Evolutionary conservation across 2,797 vertebrate species (phyloP).

Genomic region (Carduelis carduelis): DNA sequence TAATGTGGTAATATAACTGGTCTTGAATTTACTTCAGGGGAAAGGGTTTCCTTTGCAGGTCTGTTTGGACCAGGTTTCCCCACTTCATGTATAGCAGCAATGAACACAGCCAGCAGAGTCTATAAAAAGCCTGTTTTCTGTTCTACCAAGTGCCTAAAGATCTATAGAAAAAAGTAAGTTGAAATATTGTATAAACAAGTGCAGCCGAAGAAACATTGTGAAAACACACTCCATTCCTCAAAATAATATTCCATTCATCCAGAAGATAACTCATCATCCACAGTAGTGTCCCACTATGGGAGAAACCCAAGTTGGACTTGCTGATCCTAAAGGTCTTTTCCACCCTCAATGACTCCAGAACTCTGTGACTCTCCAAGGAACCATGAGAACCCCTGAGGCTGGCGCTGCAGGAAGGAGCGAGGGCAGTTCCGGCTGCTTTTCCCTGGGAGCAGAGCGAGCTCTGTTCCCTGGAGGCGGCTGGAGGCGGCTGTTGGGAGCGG

Average conservation of each 20-base stretch:
- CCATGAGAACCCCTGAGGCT: background rate
- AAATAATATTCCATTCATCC: background rate
- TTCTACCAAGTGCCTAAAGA: background rate
- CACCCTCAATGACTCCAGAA: accelerated
- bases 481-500: background rate
- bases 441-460: background rate
- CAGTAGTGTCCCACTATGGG: accelerated
- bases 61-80: background rate
- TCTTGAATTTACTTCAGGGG: background rate
- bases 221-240: background rate
- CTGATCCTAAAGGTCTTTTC: background rate
- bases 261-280: background rate
- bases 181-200: background rate
- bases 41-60: background rate
- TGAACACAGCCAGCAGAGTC: background rate
- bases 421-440: background rate
- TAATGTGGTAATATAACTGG: background rate
- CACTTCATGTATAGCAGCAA: background rate
- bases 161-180: background rate
- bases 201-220: background rate
- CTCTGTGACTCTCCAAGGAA: background rate
- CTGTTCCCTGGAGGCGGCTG: background rate
- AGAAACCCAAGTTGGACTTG: background rate
- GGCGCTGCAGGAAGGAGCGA: background rate
- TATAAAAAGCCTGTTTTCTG: background rate